These are phyloP conservation scores for Catalaphyllia jardinei DNA, from an alignment of 64 coral and sea anemone species.

Conservation along the genomic window DNA sequence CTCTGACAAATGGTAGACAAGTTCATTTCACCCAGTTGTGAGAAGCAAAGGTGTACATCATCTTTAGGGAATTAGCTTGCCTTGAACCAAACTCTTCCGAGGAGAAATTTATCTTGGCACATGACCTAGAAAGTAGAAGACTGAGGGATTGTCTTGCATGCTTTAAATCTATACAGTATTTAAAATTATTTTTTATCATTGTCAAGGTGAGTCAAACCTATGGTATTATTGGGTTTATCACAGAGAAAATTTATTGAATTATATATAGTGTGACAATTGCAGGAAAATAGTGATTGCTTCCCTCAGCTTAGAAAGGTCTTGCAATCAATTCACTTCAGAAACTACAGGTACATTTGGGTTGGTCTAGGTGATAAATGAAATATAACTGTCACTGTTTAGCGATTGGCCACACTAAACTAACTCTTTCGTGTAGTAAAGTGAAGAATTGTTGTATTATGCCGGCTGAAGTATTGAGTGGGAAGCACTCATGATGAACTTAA, in stretches of 20 bases:
- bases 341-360: too few species aligned
- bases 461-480: too few species aligned
- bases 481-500: too few species aligned
- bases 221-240: not conserved
- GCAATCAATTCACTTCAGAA: not conserved
- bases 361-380: too few species aligned
- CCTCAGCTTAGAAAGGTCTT: not conserved
- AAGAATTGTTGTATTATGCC: too few species aligned
- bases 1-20: not conserved
- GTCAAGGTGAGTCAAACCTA: not conserved
- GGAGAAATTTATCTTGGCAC: too few species aligned
- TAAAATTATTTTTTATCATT: constrained; percentile 37
- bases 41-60: not conserved
- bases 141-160: not conserved
- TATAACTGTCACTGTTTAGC: too few species aligned
- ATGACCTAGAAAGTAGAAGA: not conserved
- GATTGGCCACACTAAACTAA: too few species aligned
- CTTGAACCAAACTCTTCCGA: not conserved
- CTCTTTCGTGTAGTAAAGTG: too few species aligned
- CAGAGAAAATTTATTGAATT: constrained; percentile 18
- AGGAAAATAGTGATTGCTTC: not conserved
- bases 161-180: not conserved
- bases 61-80: not conserved
- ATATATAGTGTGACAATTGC: constrained; percentile 27
- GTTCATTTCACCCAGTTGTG: not conserved